Evolutionary conservation across 2,113 vertebrate genomes (phyloP).

Genomic region (Apeltes quadracus): DNA sequence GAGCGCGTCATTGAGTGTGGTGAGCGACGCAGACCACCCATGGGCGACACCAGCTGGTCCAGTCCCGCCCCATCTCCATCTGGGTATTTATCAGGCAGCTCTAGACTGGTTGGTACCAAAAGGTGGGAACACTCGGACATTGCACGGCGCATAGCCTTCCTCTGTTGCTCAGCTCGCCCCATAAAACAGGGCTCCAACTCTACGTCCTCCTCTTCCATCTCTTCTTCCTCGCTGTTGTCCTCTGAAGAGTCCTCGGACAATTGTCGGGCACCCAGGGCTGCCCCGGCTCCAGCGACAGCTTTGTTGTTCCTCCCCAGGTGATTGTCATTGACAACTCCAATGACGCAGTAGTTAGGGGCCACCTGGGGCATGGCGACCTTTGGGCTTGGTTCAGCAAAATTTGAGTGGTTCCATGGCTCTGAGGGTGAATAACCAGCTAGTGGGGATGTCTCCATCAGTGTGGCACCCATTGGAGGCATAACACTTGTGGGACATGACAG

Average conservation of each 20-base stretch:
- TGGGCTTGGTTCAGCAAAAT: conserved; percentile 66
- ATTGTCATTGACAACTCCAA: conserved; percentile 69
- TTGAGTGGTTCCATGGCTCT: conserved; percentile 80
- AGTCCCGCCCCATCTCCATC: conserved; percentile 67
- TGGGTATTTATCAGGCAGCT: conserved; percentile 91
- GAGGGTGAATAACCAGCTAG: conserved; percentile 19
- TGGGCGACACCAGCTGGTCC: conserved; percentile 74
- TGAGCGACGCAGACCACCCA: conserved; percentile 71
- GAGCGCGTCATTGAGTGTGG: conserved; percentile 85
- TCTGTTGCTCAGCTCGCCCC: conserved; percentile 84
- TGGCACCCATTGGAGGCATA: conserved; percentile 62
- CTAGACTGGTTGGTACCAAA: conserved; percentile 87
- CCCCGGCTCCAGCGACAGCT: conserved; percentile 1
- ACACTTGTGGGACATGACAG: conserved; percentile 45
- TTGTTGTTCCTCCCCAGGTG: conserved; percentile 46
- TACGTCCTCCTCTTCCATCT: conserved; percentile 61
- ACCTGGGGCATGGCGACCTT: conserved; percentile 73
- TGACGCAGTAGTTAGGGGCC: conserved; percentile 72
- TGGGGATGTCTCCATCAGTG: conserved; percentile 35
- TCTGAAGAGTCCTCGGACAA: conserved; percentile 60
- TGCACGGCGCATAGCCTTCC: conserved; percentile 90
- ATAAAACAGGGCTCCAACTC: conserved; percentile 73
- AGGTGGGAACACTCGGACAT: conserved; percentile 96
- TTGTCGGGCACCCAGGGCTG: conserved; percentile 24
- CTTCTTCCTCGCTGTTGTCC: conserved; percentile 72